A percentile compares a stretch with the other conserved stretches of the same genome.
Conservation (phyloP, 1,140 invertebrate species). For the Drosophila arawakana region DNA sequence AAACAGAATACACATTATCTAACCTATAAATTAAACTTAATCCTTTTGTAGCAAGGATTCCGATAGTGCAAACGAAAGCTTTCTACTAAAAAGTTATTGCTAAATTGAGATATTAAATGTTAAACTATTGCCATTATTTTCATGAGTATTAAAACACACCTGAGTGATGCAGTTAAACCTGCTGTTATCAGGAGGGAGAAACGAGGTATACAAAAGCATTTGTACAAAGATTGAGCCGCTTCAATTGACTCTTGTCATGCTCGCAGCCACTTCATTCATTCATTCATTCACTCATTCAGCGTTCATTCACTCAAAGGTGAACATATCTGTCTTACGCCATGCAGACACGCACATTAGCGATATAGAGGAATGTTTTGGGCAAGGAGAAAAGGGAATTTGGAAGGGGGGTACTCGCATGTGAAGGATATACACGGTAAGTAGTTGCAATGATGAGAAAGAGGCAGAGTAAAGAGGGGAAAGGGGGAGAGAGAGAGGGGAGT, state of each 20-base stretch:
- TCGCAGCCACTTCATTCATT: slow-evolving; percentile 31
- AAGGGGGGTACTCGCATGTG: neutral
- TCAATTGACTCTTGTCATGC: slow-evolving; percentile 52
- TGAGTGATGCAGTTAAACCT: neutral
- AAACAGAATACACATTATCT: too few relatives aligned
- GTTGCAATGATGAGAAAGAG: slow-evolving; percentile 12
- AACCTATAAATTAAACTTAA: too few relatives aligned
- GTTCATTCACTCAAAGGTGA: slow-evolving; percentile 14
- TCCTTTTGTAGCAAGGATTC: too few relatives aligned
- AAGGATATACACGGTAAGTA: slow-evolving; percentile 16
- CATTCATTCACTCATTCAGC: slow-evolving; percentile 12
- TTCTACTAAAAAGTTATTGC: too few relatives aligned
- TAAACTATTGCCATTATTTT: slow-evolving; percentile 3
- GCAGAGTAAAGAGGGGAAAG: neutral
- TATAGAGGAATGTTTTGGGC: neutral
- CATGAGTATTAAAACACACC: neutral
- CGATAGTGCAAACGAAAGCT: too few relatives aligned
- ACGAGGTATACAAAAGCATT: slow-evolving; percentile 5
- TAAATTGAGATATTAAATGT: neutral
- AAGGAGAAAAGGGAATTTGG: neutral
- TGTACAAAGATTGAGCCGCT: slow-evolving; percentile 17
- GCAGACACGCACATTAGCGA: slow-evolving; percentile 42
- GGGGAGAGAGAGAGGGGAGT: neutral
- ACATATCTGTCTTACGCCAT: slow-evolving; percentile 27
- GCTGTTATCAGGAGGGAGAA: neutral